A percentile compares a stretch with the other conserved stretches of the same genome.
These are phyloP conservation scores for Tretioscincus oriximinensis DNA, from an alignment of 2,113 vertebrate species.

Conservation along the genomic window DNA sequence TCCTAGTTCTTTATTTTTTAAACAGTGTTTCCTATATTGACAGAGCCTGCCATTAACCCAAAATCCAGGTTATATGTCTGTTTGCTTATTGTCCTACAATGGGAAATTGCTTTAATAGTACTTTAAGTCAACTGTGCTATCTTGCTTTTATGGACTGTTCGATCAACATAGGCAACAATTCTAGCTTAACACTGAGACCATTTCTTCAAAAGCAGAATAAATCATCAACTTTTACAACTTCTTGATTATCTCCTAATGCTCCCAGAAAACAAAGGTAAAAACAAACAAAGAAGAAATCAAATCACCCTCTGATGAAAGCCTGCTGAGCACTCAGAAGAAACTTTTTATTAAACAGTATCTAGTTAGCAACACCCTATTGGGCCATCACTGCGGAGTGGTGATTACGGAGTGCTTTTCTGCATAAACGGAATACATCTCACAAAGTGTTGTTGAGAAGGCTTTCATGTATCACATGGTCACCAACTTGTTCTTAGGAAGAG, in stretches of 20 bases:
- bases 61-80: conserved; percentile 41
- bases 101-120: conserved; percentile 53
- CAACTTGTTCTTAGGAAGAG: conserved; percentile 54
- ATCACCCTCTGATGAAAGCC: conserved; percentile 68
- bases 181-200: conserved; percentile 56
- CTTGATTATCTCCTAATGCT: conserved; percentile 70
- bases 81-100: conserved; percentile 44
- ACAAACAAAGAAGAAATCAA: conserved; percentile 49
- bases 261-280: conserved; percentile 68
- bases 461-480: conserved; percentile 63
- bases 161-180: conserved; percentile 60
- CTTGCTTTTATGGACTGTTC: conserved; percentile 59
- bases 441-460: conserved; percentile 64
- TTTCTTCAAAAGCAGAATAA: conserved; percentile 67
- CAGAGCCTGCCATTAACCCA: conserved; percentile 33
- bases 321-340: conserved; percentile 69
- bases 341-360: conserved; percentile 70
- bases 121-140: conserved; percentile 63
- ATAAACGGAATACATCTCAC: conserved; percentile 69
- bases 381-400: conserved; percentile 64
- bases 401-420: conserved; percentile 67
- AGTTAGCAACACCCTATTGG: conserved; percentile 69
- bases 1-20: neutral
- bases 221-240: conserved; percentile 72
- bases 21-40: neutral